Evolutionary conservation across 2,113 vertebrate species (phyloP).

Genomic region (Planiliza haematocheilus): DNA sequence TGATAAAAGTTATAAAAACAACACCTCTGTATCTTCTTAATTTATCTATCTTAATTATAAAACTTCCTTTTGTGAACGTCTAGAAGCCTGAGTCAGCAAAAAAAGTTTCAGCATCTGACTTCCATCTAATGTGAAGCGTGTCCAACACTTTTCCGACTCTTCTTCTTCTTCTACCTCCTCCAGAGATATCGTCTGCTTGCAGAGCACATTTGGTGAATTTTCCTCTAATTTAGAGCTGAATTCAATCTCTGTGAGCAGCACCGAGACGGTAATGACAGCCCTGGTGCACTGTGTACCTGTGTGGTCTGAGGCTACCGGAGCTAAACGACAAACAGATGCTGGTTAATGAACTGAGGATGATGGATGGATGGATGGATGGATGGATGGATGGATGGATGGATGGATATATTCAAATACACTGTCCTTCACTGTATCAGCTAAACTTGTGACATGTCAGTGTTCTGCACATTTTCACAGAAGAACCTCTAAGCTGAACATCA

Average conservation of each 20-base stretch:
- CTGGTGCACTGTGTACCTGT: slow-evolving; percentile 13
- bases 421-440: background rate
- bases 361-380: background rate
- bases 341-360: slow-evolving; percentile 36
- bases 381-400: background rate
- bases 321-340: slow-evolving; percentile 46
- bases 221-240: slow-evolving; percentile 17
- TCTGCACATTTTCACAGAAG: too few species aligned
- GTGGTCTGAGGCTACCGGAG: slow-evolving; percentile 11
- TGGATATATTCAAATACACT: background rate
- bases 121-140: too few species aligned
- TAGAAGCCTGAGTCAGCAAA: background rate
- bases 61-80: background rate
- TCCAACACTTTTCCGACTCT: slow-evolving; percentile 16
- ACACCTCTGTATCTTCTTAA: too few species aligned
- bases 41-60: too few species aligned
- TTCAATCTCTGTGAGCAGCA: slow-evolving; percentile 7
- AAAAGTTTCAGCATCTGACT: background rate
- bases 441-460: too few species aligned
- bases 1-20: too few species aligned
- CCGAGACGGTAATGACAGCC: slow-evolving; percentile 2
- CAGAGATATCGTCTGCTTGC: slow-evolving; percentile 21
- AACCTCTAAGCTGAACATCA: background rate
- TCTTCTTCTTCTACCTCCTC: slow-evolving; percentile 5
- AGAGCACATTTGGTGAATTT: slow-evolving; percentile 21